Evolutionary conservation across 2,888 invertebrate genomes (phyloP), one percentile per base, ranked within the genome.

Genomic region (Zaprionus lineosus): DNA sequence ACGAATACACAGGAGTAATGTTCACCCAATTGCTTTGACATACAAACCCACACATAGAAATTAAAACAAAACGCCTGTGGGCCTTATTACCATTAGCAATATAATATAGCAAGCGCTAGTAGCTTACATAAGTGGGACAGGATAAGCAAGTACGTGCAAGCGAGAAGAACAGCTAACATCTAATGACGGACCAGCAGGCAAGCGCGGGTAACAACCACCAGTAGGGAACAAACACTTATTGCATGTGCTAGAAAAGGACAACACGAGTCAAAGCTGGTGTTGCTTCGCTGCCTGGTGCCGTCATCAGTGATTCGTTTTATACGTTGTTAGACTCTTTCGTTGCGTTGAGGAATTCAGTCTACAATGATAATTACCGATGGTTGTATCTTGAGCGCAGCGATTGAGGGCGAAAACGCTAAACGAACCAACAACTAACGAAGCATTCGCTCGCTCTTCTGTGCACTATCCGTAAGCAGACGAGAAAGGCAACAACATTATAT

Each of bases 331-430:
- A 76, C 85, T 85, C 88, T 87, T 88, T 87, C 86, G 86, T 83
- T 85, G 83, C 86, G 85, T 88, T 88, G 87, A 74, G 86, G 83
- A 86, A 87, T 87, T 88, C 87, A 89, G 89, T 88, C 88, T 87
- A 78, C 86, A 88, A 87, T 86, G 86, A 89, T 89, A 89, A 89
- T 89, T 89, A 89, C 88, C 86, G 88, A 87, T 88, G 89, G 88
- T 87, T 88, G 87, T 89, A 88, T 87, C 87, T 69, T 64, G 64
- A 82, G 74, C 84, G 83, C 74, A 61, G 75, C 81, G 72, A 74
- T 74, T 64, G 81, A 64, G 62, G 39, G 67, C 39, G 57, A 55
- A 40, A 56, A 51, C 21, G 53, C 48, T 52, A 52, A 61, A 37
- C 47, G 40, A 40, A 53, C 51, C 36, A 55, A 51, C 39, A 56